Base-by-base conservation (phyloP, 2,888 invertebrate genomes). In the Drosophila anceps region DNA sequence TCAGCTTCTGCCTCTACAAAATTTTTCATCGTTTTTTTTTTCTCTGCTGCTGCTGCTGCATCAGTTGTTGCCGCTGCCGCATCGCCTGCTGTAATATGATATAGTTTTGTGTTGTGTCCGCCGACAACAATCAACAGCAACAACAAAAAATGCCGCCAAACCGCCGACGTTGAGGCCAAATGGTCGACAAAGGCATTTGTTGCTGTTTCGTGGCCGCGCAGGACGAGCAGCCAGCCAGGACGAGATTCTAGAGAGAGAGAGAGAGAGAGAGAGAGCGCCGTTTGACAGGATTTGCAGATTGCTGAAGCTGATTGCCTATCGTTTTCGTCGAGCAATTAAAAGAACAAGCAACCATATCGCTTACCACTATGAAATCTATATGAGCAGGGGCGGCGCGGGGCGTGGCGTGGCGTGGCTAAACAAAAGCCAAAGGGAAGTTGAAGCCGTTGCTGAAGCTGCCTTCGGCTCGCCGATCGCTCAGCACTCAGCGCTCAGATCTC, bases 331-430 rank as follows among this genome's bases (percentile, higher is more conserved):
- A 87, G 86, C 90, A 91, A 91, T 90, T 90, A 89, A 89, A 91
- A 91, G 89, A 88, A 89, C 89, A 89, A 91, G 91, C 85, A 76
- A 69, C 46, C 81, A 75, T 87, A 91, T 90, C 87, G 91, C 74
- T 90, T 90, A 90, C 90, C 86, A 66, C 43, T 51, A 61, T 90
- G 90, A 87, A 89, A 85, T 87, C 69, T 89, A 89, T 85, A 89
- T 84, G 62, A 37, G 48, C 0, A 3, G 8, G 15, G 27, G 12
- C 7, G 18, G 20, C 13, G 13, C 10, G 24, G 15, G 15, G n/a
- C 20, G 27, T 10, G 27, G 37, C 24, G 37, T 29, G 54, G 39
- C 24, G n/a, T 37, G 59, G 33, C 62, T 39, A 74, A 53, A 70
- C 69, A 74, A 79, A 79, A 57, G 62, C 43, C 64, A 61, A 67